Evolutionary conservation across 1,140 invertebrate genomes (phyloP).

Genomic region (Andrena cerasifolii): DNA sequence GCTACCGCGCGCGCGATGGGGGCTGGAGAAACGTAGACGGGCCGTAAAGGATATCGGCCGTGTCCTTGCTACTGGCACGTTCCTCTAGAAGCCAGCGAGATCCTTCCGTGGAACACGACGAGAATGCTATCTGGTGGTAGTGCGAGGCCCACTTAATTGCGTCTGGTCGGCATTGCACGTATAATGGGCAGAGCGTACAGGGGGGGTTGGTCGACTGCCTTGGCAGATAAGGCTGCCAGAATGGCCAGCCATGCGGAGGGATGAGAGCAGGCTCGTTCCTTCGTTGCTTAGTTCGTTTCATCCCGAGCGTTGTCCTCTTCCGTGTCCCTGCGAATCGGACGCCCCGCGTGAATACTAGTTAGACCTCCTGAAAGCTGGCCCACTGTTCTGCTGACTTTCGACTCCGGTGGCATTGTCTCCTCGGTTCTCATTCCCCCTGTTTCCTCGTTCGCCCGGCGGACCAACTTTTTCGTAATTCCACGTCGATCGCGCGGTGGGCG

Average conservation of each 20-base stretch:
- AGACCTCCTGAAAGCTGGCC: not conserved
- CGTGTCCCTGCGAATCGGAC: not conserved
- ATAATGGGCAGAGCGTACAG: constrained; percentile 48
- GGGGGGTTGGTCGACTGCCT: constrained; percentile 27
- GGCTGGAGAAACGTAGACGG: constrained; percentile 21
- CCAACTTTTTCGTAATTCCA: too few species aligned
- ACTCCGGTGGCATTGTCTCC: not conserved
- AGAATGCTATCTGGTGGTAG: constrained; percentile 43
- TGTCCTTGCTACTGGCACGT: constrained; percentile 59
- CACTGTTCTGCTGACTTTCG: constrained; percentile 19
- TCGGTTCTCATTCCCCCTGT: not conserved
- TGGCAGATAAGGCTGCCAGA: constrained; percentile 60
- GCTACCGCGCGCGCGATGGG: not conserved
- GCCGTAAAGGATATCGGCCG: constrained; percentile 60
- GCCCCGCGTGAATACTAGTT: constrained; percentile 3
- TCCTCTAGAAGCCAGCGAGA: constrained; percentile 14
- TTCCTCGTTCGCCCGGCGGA: too few species aligned
- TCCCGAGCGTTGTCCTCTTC: not conserved
- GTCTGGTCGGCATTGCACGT: constrained; percentile 59
- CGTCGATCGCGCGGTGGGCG: too few species aligned
- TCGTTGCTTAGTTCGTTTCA: constrained; percentile 29
- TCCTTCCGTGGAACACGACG: constrained; percentile 29
- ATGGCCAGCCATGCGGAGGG: constrained; percentile 5
- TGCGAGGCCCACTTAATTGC: constrained; percentile 58
- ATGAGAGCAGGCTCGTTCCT: constrained; percentile 15